Conservation (phyloP, 2,888 invertebrate species). For the Drosophila prostipennis region DNA sequence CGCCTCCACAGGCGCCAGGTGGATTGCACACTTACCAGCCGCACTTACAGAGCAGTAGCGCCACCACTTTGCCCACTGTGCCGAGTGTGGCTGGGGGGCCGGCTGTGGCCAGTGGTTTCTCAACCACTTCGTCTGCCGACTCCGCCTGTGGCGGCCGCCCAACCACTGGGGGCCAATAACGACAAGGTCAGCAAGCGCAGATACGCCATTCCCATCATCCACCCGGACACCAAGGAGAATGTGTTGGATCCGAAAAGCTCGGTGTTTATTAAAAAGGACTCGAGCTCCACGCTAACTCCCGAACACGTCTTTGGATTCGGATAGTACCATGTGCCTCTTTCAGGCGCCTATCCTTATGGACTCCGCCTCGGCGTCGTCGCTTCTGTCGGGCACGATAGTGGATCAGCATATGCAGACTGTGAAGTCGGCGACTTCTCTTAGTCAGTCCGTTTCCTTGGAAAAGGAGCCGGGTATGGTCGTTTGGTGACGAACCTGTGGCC, state of each 20-base stretch:
- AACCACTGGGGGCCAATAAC: conserved; percentile 16
- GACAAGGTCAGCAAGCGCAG: conserved; percentile 69
- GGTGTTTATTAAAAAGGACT: conserved; percentile 59
- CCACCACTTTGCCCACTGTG: conserved; percentile 31
- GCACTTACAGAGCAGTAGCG: conserved; percentile 51
- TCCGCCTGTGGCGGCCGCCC: conserved; percentile 15
- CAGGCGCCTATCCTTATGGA: conserved; percentile 36
- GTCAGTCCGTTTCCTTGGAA: conserved; percentile 13
- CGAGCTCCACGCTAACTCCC: conserved; percentile 59
- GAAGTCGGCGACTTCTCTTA: conserved; percentile 13
- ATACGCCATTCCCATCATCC: conserved; percentile 82
- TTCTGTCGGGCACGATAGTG: conserved; percentile 49
- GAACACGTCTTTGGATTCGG: conserved; percentile 28
- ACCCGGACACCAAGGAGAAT: conserved; percentile 81
- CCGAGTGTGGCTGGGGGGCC: conserved; percentile 22
- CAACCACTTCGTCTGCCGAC: conserved; percentile 37
- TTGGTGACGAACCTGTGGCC: conserved; percentile 9
- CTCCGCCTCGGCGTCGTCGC: conserved; percentile 26
- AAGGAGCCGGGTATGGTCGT: conserved; percentile 10
- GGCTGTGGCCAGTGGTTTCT: conserved; percentile 39
- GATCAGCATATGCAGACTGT: conserved; percentile 75
- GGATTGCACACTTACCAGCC: conserved; percentile 56
- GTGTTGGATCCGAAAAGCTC: conserved; percentile 71
- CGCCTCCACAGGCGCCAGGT: conserved; percentile 36
- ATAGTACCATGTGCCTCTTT: conserved; percentile 48